These are phyloP conservation scores for Mola mola DNA, from an alignment of 2,113 vertebrate species.

Conservation along the genomic window DNA sequence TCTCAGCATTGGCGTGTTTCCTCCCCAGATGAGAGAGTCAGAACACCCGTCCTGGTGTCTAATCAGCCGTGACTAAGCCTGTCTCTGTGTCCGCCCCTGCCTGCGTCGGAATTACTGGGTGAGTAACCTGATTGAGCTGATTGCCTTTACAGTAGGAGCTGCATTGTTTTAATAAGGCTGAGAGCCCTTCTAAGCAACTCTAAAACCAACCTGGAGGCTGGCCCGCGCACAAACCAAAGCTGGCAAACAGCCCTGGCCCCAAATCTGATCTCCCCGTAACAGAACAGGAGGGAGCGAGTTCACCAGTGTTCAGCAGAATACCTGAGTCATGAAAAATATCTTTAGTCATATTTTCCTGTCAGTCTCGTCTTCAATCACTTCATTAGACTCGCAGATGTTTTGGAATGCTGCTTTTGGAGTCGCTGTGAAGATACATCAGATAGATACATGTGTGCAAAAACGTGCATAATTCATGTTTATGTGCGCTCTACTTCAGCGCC, in stretches of 20 bases:
- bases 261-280: slow-evolving; percentile 20
- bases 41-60: slow-evolving; percentile 42
- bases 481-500: neutral
- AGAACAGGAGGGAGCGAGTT: slow-evolving; percentile 23
- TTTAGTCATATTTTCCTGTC: neutral
- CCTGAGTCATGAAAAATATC: slow-evolving; percentile 40
- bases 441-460: too few relatives aligned
- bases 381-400: neutral
- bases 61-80: slow-evolving; percentile 60
- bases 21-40: slow-evolving; percentile 49
- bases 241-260: slow-evolving; percentile 31
- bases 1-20: slow-evolving; percentile 22
- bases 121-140: slow-evolving; percentile 54
- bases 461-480: too few relatives aligned
- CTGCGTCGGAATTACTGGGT: slow-evolving; percentile 36
- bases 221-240: slow-evolving; percentile 7
- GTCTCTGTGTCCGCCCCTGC: slow-evolving; percentile 38
- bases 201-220: slow-evolving; percentile 49
- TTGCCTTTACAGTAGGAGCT: slow-evolving; percentile 40
- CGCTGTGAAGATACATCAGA: too few relatives aligned
- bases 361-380: neutral
- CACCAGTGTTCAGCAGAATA: slow-evolving; percentile 2
- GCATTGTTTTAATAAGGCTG: slow-evolving; percentile 60
- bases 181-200: slow-evolving; percentile 45
- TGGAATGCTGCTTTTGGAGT: too few relatives aligned